These are phyloP conservation scores for Sparus aurata DNA, from an alignment of 2,797 vertebrate genomes.

Conservation along the genomic window DNA sequence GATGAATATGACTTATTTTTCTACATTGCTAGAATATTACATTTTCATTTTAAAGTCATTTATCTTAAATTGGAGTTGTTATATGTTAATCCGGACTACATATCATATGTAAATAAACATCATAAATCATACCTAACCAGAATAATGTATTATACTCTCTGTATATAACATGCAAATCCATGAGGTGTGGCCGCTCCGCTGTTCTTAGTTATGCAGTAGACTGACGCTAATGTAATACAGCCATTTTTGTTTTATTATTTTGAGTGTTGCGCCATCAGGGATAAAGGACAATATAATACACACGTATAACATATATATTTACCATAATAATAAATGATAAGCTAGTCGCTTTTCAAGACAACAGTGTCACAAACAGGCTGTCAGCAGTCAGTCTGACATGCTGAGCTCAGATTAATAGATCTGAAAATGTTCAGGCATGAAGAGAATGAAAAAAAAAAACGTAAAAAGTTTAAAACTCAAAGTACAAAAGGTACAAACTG, in stretches of 20 bases:
- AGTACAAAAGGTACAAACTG: background rate
- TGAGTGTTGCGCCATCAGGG: slow-evolving; percentile 36
- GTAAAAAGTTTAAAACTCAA: background rate
- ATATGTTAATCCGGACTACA: slow-evolving; percentile 52
- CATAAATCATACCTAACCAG: slow-evolving; percentile 68
- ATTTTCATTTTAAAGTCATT: slow-evolving; percentile 68
- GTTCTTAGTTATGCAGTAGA: slow-evolving; percentile 60
- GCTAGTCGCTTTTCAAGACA: background rate
- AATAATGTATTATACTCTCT: slow-evolving; percentile 77
- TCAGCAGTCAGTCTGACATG: slow-evolving; percentile 25
- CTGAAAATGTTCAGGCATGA: slow-evolving; percentile 6
- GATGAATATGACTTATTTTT: slow-evolving; percentile 72
- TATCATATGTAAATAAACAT: slow-evolving; percentile 74
- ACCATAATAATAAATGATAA: slow-evolving; percentile 24
- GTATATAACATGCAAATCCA: slow-evolving; percentile 65
- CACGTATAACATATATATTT: slow-evolving; percentile 41
- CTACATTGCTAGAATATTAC: slow-evolving; percentile 62
- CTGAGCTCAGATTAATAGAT: slow-evolving; percentile 15
- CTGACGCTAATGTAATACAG: slow-evolving; percentile 59
- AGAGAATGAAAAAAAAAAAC: background rate
- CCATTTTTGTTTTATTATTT: slow-evolving; percentile 51
- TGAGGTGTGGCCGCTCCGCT: slow-evolving; percentile 41
- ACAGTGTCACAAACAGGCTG: slow-evolving; percentile 36
- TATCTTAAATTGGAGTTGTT: slow-evolving; percentile 50
- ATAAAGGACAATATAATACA: slow-evolving; percentile 37